Conservation (phyloP, 2,113 vertebrate genomes). For the Noturus placidus region DNA sequence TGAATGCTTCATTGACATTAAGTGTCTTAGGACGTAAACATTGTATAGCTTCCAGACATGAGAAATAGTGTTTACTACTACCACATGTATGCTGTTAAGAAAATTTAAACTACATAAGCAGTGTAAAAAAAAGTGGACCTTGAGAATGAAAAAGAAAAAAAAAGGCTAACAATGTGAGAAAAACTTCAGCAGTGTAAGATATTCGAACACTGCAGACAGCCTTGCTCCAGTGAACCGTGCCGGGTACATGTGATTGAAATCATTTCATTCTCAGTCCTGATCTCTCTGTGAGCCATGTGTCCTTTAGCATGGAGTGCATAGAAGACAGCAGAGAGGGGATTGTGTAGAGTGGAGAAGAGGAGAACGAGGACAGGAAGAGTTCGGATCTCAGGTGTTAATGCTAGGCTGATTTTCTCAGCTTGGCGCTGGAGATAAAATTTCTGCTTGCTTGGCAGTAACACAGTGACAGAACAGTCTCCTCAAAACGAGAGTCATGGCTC, state of each 20-base stretch:
- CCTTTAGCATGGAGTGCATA: neutral
- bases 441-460: conserved; percentile 41
- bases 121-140: neutral
- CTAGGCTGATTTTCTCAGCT: conserved; percentile 41
- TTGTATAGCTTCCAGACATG: neutral
- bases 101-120: neutral
- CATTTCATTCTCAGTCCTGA: conserved; percentile 27
- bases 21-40: neutral
- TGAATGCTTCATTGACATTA: neutral
- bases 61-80: neutral
- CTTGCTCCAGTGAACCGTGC: conserved; percentile 19
- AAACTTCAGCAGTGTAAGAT: neutral
- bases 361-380: conserved; percentile 4
- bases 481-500: conserved; percentile 20
- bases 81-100: neutral
- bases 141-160: conserved; percentile 60
- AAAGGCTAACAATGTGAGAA: conserved; percentile 4
- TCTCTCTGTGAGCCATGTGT: conserved; percentile 19
- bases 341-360: neutral
- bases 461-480: conserved; percentile 19
- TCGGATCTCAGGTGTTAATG: conserved; percentile 35
- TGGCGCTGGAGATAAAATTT: conserved; percentile 32
- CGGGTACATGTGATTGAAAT: conserved; percentile 36
- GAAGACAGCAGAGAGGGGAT: conserved; percentile 10
- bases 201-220: conserved; percentile 15